Evolutionary conservation across 2,113 vertebrate species (phyloP).

Genomic region (Stegastes partitus): DNA sequence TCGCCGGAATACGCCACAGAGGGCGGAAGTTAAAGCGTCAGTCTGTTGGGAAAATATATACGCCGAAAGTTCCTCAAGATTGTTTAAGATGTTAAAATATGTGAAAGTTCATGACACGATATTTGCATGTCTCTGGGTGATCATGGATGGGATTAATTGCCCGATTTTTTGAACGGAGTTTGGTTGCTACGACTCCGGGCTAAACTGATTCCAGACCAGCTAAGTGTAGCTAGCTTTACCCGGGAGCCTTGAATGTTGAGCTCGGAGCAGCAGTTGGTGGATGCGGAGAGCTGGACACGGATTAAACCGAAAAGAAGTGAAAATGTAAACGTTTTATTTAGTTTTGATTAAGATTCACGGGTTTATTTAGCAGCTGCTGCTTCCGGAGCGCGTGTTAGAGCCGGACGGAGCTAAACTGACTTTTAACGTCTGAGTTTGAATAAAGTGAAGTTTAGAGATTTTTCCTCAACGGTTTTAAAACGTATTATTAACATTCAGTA

Average conservation of each 20-base stretch:
- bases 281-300: neutral
- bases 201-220: constrained; percentile 22
- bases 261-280: rapidly evolving
- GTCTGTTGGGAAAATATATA: too few species aligned
- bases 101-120: too few species aligned
- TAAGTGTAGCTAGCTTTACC: constrained; percentile 15
- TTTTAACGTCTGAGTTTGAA: neutral
- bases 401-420: neutral
- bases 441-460: neutral
- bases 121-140: too few species aligned
- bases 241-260: constrained; percentile 28
- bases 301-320: neutral
- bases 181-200: neutral
- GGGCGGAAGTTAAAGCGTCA: too few species aligned
- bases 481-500: neutral
- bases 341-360: too few species aligned
- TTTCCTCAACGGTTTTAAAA: neutral
- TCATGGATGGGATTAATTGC: too few species aligned
- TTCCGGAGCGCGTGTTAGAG: too few species aligned
- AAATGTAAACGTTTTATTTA: neutral
- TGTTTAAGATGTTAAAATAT: too few species aligned
- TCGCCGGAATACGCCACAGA: too few species aligned
- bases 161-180: neutral
- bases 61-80: too few species aligned
- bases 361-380: neutral